Evolutionary conservation across 2,888 invertebrate genomes (phyloP).

Genomic region (Dicyrtoma fusca): DNA sequence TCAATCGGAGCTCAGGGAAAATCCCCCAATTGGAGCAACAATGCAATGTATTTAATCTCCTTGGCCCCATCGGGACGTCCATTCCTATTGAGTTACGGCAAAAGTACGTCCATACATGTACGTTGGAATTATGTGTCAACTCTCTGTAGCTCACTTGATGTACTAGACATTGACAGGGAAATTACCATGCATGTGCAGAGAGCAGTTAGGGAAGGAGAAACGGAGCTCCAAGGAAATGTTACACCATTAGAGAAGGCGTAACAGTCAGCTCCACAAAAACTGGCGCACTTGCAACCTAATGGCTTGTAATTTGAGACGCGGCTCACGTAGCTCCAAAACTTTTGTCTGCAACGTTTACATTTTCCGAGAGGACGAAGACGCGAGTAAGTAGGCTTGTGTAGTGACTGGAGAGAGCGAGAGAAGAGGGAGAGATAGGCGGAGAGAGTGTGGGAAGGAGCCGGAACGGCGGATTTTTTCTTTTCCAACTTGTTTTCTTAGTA

Average conservation of each 20-base stretch:
- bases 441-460: background rate
- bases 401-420: background rate
- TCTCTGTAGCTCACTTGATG: no score
- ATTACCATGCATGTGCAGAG: no score
- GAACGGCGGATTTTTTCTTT: slow-evolving; percentile 1
- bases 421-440: background rate
- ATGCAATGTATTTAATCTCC: slow-evolving; percentile 1
- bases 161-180: no score
- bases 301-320: slow-evolving; percentile 30
- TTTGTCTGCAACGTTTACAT: no score
- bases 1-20: no score
- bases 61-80: slow-evolving; percentile 20
- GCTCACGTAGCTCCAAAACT: background rate
- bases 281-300: background rate
- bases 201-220: background rate
- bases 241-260: background rate
- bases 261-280: background rate
- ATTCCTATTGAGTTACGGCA: slow-evolving; percentile 10
- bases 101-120: no score
- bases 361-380: no score
- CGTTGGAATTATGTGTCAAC: no score
- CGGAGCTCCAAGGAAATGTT: background rate
- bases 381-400: no score
- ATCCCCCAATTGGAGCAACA: background rate
- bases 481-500: background rate